Conservation (phyloP, 2,888 invertebrate genomes). For the Acrobasis consociella region DNA sequence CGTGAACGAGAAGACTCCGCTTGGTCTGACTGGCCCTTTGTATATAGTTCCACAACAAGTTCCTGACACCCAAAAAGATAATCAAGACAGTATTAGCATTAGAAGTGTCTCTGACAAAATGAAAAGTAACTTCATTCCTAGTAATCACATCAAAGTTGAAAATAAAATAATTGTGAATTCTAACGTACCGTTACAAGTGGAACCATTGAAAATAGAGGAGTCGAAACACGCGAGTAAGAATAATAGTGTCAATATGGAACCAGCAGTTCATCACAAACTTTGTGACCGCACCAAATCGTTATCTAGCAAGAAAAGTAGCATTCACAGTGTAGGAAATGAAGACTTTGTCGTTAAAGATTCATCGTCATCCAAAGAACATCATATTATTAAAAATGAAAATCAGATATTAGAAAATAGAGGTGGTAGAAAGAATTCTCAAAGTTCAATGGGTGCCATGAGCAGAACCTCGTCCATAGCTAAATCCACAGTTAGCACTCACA, state of each 20-base stretch:
- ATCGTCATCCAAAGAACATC: constrained; percentile 51
- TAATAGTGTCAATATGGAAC: constrained; percentile 64
- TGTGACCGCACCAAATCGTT: constrained; percentile 80
- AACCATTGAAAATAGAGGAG: constrained; percentile 49
- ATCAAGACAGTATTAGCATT: constrained; percentile 28
- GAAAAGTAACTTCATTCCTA: constrained; percentile 43
- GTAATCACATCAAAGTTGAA: constrained; percentile 47
- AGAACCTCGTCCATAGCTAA: constrained; percentile 76
- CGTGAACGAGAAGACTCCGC: constrained; percentile 58
- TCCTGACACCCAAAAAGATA: constrained; percentile 40
- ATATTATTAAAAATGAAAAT: constrained; percentile 50
- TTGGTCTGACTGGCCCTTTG: constrained; percentile 51
- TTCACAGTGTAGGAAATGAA: constrained; percentile 61
- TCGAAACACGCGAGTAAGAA: constrained; percentile 52
- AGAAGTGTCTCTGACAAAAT: constrained; percentile 39
- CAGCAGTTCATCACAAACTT: constrained; percentile 83
- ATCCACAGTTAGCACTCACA: constrained; percentile 77
- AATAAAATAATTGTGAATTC: constrained; percentile 46
- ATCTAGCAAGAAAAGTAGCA: constrained; percentile 72
- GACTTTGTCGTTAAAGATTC: constrained; percentile 61
- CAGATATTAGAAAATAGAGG: constrained; percentile 49
- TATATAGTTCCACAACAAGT: constrained; percentile 61
- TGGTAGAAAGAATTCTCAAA: constrained; percentile 67
- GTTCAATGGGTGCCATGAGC: constrained; percentile 75
- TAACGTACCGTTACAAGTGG: constrained; percentile 43